These are phyloP conservation scores for Mormyrops boulengeri DNA, from an alignment of 2,797 vertebrate species.

Conservation along the genomic window DNA sequence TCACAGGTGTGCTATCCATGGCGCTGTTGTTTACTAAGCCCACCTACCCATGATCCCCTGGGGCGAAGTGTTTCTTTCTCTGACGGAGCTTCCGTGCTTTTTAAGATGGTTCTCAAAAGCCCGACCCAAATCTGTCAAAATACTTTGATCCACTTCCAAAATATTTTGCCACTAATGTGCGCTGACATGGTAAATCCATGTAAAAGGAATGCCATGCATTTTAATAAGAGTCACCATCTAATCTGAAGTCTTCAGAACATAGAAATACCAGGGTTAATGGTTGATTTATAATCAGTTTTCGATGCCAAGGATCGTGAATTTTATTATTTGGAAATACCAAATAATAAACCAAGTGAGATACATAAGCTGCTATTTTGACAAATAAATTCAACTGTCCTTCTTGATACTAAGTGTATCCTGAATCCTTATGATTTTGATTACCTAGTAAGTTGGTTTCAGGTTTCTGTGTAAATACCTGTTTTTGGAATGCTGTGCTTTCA, in stretches of 20 bases:
- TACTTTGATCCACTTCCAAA: constrained; percentile 35
- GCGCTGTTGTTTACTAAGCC: neutral
- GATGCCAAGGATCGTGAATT: neutral
- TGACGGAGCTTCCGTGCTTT: constrained; percentile 13
- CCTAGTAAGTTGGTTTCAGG: neutral
- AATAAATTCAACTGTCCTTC: neutral
- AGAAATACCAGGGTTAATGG: neutral
- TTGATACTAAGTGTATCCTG: neutral
- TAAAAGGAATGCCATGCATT: neutral
- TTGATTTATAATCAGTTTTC: neutral
- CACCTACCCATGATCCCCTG: neutral
- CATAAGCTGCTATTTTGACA: neutral
- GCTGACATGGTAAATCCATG: constrained; percentile 24
- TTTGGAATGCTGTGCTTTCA: neutral
- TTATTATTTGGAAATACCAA: neutral
- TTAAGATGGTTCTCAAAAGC: constrained; percentile 24
- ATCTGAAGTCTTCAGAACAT: neutral
- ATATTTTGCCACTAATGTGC: constrained; percentile 34
- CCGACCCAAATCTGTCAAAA: constrained; percentile 46
- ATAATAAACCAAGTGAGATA: neutral
- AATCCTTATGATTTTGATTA: neutral
- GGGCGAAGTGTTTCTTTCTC: constrained; percentile 10
- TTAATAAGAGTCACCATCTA: neutral
- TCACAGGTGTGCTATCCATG: neutral
- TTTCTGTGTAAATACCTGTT: constrained; percentile 8